phyloP scores from a whole-genome alignment of 2,113 vertebrate genomes.

The Blennius ocellaris region DNA sequence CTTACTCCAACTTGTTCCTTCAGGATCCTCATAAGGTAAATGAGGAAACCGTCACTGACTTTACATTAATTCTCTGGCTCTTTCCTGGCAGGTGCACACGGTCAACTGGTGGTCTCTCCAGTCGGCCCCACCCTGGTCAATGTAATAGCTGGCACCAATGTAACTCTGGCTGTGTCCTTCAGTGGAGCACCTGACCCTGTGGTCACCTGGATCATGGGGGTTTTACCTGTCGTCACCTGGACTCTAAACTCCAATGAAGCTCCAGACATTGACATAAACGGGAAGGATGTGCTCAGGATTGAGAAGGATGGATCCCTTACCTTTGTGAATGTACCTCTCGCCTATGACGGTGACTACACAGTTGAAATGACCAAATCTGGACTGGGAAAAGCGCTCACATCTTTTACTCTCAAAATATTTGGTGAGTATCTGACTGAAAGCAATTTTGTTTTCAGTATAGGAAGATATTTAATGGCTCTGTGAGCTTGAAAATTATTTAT shows the following conservation, averaged over 20 bases:
- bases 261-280: conserved; percentile 27
- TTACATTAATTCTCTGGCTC: background rate
- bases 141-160: conserved; percentile 47
- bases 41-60: too few relatives aligned
- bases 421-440: conserved; percentile 62
- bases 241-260: conserved; percentile 2
- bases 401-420: conserved; percentile 73
- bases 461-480: too few relatives aligned
- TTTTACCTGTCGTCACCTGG: conserved; percentile 63
- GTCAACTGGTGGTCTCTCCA: conserved; percentile 55
- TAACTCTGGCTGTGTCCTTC: conserved; percentile 73
- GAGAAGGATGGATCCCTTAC: conserved; percentile 69
- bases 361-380: conserved; percentile 70
- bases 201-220: conserved; percentile 66
- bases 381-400: background rate
- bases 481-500: too few relatives aligned
- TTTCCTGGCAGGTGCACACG: conserved; percentile 47
- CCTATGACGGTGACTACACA: conserved; percentile 56
- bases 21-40: too few relatives aligned
- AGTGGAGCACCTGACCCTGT: conserved; percentile 51
- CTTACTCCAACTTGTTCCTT: background rate
- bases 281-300: conserved; percentile 33
- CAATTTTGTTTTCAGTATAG: too few relatives aligned
- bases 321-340: conserved; percentile 55
- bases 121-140: conserved; percentile 21